Percentiles rank a stretch among this genome's conserved stretches.
These are phyloP conservation scores for Amblyopsis hoosieri DNA, from an alignment of 2,797 vertebrate genomes.

Conservation along the genomic window DNA sequence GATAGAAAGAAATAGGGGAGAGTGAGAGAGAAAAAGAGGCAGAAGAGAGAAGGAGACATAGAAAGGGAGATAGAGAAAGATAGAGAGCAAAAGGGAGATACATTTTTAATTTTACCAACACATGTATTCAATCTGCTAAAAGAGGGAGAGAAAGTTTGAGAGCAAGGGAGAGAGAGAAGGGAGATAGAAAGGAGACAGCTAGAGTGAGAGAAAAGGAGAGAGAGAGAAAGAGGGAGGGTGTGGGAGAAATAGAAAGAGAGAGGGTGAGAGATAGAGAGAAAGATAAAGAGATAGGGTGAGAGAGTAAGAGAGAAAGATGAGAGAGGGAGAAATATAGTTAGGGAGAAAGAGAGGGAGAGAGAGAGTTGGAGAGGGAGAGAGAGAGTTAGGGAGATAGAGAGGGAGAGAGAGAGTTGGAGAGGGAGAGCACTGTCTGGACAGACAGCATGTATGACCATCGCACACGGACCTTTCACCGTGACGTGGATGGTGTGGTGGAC, in stretches of 20 bases:
- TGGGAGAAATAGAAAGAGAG: not conserved
- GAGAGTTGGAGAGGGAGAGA: not conserved
- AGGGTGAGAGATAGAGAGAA: not conserved
- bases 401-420: not conserved
- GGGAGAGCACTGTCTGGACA: not conserved
- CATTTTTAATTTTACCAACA: no score
- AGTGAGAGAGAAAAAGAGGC: constrained; percentile 1
- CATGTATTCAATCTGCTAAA: no score
- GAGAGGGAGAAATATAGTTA: constrained; percentile 5
- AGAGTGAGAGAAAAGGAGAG: not conserved
- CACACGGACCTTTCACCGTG: constrained; percentile 87
- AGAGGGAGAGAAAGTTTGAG: not conserved
- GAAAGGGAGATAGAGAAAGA: no score
- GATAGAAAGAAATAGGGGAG: not conserved
- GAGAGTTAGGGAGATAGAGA: constrained; percentile 6
- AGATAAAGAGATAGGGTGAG: not conserved
- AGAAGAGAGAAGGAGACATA: no score
- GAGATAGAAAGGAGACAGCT: not conserved
- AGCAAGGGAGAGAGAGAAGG: constrained; percentile 12
- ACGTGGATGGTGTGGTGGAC: constrained; percentile 87
- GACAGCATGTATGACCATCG: constrained; percentile 10
- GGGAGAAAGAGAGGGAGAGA: constrained; percentile 12
- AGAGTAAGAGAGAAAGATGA: not conserved
- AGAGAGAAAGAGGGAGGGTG: not conserved
- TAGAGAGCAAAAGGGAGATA: no score